Conservation (phyloP, 2,113 vertebrate genomes). For the Suncus etruscus region DNA sequence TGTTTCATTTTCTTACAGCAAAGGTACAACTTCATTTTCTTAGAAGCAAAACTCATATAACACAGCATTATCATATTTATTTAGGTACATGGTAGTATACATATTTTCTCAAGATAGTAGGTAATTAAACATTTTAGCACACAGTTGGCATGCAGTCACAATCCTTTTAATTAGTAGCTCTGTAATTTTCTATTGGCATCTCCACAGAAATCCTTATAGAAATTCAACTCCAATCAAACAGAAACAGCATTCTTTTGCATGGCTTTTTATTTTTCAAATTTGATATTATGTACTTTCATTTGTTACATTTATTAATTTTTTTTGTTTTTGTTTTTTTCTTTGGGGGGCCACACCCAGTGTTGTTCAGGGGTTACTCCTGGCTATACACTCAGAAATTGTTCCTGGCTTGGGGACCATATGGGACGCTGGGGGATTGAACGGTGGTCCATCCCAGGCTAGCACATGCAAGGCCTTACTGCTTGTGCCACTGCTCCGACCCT, state of each 20-base stretch:
- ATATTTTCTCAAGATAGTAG: background rate
- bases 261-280: constrained; percentile 18
- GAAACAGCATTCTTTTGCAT: background rate
- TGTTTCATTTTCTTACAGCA: background rate
- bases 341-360: too few species aligned
- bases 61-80: background rate
- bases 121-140: background rate
- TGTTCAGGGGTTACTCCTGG: too few species aligned
- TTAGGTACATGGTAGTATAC: background rate
- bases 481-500: background rate
- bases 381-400: too few species aligned
- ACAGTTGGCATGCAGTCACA: background rate
- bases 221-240: background rate
- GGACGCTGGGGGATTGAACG: too few species aligned
- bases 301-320: background rate
- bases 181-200: background rate
- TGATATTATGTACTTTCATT: constrained; percentile 4
- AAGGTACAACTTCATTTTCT: background rate
- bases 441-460: too few species aligned
- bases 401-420: too few species aligned
- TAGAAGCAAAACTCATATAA: background rate
- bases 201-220: background rate
- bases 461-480: too few species aligned
- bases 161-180: background rate
- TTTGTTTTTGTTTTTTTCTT: too few species aligned